Base-by-base conservation (phyloP, 2,888 invertebrate species). In the Ormyrus rosae region DNA sequence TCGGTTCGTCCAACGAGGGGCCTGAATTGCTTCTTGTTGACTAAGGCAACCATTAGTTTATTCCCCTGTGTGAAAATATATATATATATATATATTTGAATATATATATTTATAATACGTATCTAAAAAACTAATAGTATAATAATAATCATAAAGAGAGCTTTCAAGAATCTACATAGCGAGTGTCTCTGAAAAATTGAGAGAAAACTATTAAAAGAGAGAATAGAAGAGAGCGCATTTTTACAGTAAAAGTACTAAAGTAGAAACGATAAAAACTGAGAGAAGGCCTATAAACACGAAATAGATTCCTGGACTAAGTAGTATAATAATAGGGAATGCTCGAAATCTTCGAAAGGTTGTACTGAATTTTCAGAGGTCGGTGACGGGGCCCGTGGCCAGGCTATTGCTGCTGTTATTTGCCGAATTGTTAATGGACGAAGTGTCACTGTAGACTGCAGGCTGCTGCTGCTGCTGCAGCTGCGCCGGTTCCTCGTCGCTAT, bases 301-400 rank as follows among this genome's bases (percentile, higher is more conserved):
- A 34, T 34, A 34, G 34, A 34, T 34, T 34, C 34, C 34, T 34
- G 34, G 34, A 34, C 34, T 34, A 34, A 34, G 34, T 34, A 34
- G 34, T 34, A 34, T 0, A 4, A 34, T 34, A 34, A 34, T 34
- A 34, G 34, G 34, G 34, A 34, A 34, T 34, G 34, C 34, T 34
- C 34, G 34, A 34, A 34, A 34, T 34, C 34, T 2, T 34, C 34
- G 34, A 34, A 34, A 34, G 34, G 34, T 34, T 34, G 34, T 34
- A 11, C 48, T 34, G 34, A 34, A 34, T 34, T 34, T 10, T 85
- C 82, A 89, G 10, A 89, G 87, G 81, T 89, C 89, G 10, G 89
- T 89, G 45, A 89, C 89, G 6, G 89, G 89, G 48, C 89, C 89
- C 3, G 85, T 84, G 45, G 78, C 69, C 13, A 78, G 9, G 65